These are phyloP conservation scores for Amphipyra tragopoginis DNA, from an alignment of 2,888 invertebrate species.

Conservation along the genomic window DNA sequence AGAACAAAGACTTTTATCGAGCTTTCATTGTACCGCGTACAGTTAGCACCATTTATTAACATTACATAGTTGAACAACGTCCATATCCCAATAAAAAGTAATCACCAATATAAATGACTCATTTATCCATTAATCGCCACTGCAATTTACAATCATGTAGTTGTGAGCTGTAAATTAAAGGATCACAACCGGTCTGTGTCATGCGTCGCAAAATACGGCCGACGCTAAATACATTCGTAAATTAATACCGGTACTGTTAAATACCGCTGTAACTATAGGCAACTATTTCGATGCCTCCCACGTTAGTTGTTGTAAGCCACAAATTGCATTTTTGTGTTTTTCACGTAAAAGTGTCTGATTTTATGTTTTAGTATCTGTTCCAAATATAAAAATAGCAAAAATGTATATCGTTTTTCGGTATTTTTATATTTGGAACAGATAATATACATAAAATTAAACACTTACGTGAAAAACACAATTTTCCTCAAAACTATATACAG, in stretches of 20 bases:
- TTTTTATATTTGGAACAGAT: too few species aligned
- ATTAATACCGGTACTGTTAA: background rate
- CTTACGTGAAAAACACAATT: too few species aligned
- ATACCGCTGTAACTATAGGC: background rate
- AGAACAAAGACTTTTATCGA: background rate
- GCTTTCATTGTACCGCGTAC: background rate
- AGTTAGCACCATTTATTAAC: background rate
- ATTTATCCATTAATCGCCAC: conserved; percentile 8
- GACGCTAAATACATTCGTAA: background rate
- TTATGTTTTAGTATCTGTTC: too few species aligned
- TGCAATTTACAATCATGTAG: conserved; percentile 1
- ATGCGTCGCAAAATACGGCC: conserved; percentile 5
- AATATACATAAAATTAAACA: too few species aligned
- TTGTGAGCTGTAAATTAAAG: background rate
- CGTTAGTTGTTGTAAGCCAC: too few species aligned
- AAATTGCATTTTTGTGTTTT: too few species aligned
- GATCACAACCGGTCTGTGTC: conserved; percentile 1
- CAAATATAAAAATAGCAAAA: too few species aligned
- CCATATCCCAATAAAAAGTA: conserved; percentile 22
- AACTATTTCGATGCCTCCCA: too few species aligned
- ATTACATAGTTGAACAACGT: too few species aligned
- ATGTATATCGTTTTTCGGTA: too few species aligned
- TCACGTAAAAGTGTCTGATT: too few species aligned
- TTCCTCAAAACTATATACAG: too few species aligned
- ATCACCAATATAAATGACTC: conserved; percentile 23